A percentile compares a stretch with the other conserved stretches of the same genome.
Conservation (phyloP, 1,140 invertebrate genomes). For the Bursaphelenchus mucronatus region DNA sequence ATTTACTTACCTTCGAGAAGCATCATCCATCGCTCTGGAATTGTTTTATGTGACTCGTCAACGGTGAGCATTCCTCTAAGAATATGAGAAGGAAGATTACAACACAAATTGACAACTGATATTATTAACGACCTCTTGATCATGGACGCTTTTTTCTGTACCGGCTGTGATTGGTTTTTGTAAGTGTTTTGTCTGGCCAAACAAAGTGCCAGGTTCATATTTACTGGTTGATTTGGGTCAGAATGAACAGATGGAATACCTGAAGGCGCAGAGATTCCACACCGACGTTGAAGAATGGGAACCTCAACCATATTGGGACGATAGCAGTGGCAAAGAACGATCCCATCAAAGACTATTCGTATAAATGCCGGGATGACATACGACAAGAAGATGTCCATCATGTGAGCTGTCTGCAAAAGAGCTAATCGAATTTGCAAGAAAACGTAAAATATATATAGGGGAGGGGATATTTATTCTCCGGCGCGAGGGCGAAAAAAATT, state of each 20-base stretch:
- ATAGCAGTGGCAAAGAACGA: slow-evolving; percentile 53
- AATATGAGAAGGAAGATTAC: slow-evolving; percentile 54
- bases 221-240: no score
- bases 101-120: slow-evolving; percentile 52
- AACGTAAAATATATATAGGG: not conserved
- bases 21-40: slow-evolving; percentile 34
- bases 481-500: no score
- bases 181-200: no score
- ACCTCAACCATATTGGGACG: slow-evolving; percentile 44
- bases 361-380: slow-evolving; percentile 52
- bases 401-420: slow-evolving; percentile 40
- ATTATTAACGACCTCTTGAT: slow-evolving; percentile 54
- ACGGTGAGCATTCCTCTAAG: slow-evolving; percentile 43
- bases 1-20: slow-evolving; percentile 33
- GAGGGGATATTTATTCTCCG: no score
- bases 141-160: slow-evolving; percentile 48
- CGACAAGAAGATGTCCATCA: slow-evolving; percentile 49
- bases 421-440: not conserved
- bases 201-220: no score
- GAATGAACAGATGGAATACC: not conserved
- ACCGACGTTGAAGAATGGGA: slow-evolving; percentile 39
- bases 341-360: slow-evolving; percentile 43
- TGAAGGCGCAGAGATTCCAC: slow-evolving; percentile 39
- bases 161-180: not conserved
- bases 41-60: slow-evolving; percentile 38